phyloP scores from a whole-genome alignment of 2,888 invertebrate genomes.

The Hirtodrosophila confusa region DNA sequence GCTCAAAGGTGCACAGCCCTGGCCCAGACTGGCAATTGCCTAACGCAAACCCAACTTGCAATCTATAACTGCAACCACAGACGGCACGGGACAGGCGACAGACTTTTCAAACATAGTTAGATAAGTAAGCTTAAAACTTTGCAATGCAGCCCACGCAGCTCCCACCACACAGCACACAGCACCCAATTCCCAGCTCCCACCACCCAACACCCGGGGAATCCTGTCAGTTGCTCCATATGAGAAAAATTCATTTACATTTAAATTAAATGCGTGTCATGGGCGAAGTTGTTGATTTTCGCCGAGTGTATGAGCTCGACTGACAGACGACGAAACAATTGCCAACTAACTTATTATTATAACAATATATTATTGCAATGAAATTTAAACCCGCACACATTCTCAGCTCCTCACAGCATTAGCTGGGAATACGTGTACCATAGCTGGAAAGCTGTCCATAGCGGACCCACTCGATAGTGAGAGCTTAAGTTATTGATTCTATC shows the following conservation, averaged over 20 bases:
- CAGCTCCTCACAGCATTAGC: neutral
- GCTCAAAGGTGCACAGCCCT: slow-evolving; percentile 16
- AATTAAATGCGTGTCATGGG: slow-evolving; percentile 54
- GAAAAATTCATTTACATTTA: slow-evolving; percentile 70
- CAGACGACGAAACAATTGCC: slow-evolving; percentile 42
- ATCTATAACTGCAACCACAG: slow-evolving; percentile 55
- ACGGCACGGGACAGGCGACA: slow-evolving; percentile 18
- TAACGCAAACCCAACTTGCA: slow-evolving; percentile 30
- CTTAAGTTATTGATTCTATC: no score
- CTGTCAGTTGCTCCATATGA: slow-evolving; percentile 14
- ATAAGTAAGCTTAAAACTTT: slow-evolving; percentile 63
- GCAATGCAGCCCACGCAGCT: slow-evolving; percentile 6
- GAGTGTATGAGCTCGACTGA: neutral
- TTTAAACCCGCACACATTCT: slow-evolving; percentile 13
- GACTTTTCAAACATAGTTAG: slow-evolving; percentile 44
- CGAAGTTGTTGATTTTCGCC: slow-evolving; percentile 43
- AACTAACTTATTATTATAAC: slow-evolving; percentile 31
- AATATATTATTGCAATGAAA: slow-evolving; percentile 32
- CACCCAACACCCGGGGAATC: no score
- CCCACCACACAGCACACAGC: no score
- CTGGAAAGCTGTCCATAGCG: no score
- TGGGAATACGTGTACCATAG: neutral
- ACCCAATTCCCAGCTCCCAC: no score
- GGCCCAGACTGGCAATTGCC: slow-evolving; percentile 11
- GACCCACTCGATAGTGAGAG: no score